Base-by-base conservation (phyloP, 2,797 vertebrate genomes). In the Esox lucius region DNA sequence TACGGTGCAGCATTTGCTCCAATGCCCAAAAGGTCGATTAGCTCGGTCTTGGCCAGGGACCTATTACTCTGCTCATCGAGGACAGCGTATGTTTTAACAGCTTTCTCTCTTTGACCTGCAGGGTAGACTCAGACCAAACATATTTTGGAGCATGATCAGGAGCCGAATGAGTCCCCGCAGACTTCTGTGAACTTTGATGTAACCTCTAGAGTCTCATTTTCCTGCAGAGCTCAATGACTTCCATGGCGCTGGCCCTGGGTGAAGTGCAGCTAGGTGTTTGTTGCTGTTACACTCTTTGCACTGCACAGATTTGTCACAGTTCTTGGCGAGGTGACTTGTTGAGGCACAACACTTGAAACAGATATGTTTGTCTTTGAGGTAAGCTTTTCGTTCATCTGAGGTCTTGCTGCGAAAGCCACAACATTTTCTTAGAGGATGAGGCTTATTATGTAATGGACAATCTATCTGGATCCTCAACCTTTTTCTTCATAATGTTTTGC, bases 31-130 rank as follows among this genome's bases (percentile, higher is more conserved):
- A n/a, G n/a, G n/a, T n/a, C n/a, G n/a, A n/a, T n/a, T n/a, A n/a
- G n/a, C n/a, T n/a, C n/a, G n/a, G n/a, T n/a, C n/a, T n/a, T n/a
- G n/a, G n/a, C n/a, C n/a, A n/a, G n/a, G n/a, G n/a, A n/a, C n/a
- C n/a, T n/a, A n/a, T 77, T 84, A 12, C 72, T 84, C 33, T 86
- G 75, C 15, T 86, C 59, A 1, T 82, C 78, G 0, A 80, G 33
- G 6, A 85, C 77, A 0, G 69, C 72, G 26, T 81, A 77, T 24
- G 72, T 69, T 13, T 72, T 78, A 1, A 33, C 9, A 4, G 28
- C n/a, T n/a, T n/a, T n/a, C n/a, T n/a, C n/a, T n/a, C n/a, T n/a
- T n/a, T 31, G 5, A 0, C 71, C 79, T 5, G 0, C 67, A 48
- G 79, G 80, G 22, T 74, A 80, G 0, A 31, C 74, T 62, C 72